Base-by-base conservation (phyloP, 1,140 invertebrate species). In the Drosophila kanapiae region DNA sequence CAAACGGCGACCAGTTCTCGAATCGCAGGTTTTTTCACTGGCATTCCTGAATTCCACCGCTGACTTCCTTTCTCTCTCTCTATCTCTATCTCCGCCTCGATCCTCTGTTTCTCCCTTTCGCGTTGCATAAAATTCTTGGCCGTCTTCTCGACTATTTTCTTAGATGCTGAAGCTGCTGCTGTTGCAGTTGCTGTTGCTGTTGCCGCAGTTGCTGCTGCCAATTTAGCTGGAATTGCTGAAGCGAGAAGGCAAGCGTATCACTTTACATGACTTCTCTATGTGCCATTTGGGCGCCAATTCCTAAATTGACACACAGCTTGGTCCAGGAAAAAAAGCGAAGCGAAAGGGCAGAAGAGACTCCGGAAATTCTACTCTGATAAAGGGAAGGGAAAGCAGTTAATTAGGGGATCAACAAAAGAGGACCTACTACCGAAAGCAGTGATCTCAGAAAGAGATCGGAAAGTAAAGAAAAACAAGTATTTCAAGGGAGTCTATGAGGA, bases 231-330 rank as follows among this genome's bases (percentile, higher is more conserved):
- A 80, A 77, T 83, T 72, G 83, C 56, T 71, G 59, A 43, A 83
- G 84, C 65, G 67, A 65, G 83, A 88, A 69, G 75, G 83, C 80
- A 63, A 60, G 61, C 60, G 60, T 84, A 88, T 83, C 83, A 83
- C 48, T 75, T 88, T 88, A 86, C 83, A 86, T 88, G 83, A 86
- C 80, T 86, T 71, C 84, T 88, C 83, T 77, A 88, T 86, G 83
- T 80, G 84, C 80, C 83, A 83, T 86, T 86, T 88, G 84, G 84
- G 83, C 84, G 83, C 83, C 83, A 83, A 86, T 77, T 86, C 84
- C 84, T 87, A 79, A 87, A 87, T 82, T 85, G 83, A 82, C 80
- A 75, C 67, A 69, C 77, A 53, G 71, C 77, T 58, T 57, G 56
- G 57, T 8, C 51, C 40, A 48, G n/a, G 16, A 40, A 71, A 75